These are phyloP conservation scores for Clivina fossor DNA, from an alignment of 2,888 invertebrate genomes.

Conservation along the genomic window DNA sequence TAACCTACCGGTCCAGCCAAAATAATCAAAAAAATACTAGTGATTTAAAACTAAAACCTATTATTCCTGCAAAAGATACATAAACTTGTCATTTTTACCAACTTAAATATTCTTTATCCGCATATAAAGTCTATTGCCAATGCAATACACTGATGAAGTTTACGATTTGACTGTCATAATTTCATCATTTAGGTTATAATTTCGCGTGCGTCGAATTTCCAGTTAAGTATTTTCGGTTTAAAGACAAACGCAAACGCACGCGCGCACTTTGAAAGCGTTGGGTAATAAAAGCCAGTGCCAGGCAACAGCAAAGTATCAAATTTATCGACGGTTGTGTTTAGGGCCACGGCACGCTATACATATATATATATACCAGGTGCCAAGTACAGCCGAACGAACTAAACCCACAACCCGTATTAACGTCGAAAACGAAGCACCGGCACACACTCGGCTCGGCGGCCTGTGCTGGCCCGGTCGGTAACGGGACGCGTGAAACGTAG, in stretches of 20 bases:
- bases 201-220: neutral
- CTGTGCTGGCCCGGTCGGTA: neutral
- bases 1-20: no score
- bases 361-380: neutral
- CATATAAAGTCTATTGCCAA: no score
- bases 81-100: no score
- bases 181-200: neutral
- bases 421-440: conserved; percentile 5
- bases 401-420: conserved; percentile 35
- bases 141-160: no score
- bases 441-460: conserved; percentile 7
- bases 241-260: neutral
- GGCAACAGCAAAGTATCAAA: conserved; percentile 29
- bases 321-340: conserved; percentile 21
- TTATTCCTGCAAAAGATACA: no score
- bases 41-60: no score
- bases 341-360: conserved; percentile 14
- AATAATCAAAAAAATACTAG: no score
- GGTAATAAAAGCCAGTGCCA: conserved; percentile 14
- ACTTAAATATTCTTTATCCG: no score
- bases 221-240: neutral
- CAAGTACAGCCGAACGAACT: conserved; percentile 18
- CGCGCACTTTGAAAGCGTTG: neutral
- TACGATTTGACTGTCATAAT: neutral
- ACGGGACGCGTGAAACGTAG: no score